Percentiles rank a stretch among this genome's conserved stretches.
Conservation (phyloP, 1,140 invertebrate species). For the Helicoverpa zea region DNA sequence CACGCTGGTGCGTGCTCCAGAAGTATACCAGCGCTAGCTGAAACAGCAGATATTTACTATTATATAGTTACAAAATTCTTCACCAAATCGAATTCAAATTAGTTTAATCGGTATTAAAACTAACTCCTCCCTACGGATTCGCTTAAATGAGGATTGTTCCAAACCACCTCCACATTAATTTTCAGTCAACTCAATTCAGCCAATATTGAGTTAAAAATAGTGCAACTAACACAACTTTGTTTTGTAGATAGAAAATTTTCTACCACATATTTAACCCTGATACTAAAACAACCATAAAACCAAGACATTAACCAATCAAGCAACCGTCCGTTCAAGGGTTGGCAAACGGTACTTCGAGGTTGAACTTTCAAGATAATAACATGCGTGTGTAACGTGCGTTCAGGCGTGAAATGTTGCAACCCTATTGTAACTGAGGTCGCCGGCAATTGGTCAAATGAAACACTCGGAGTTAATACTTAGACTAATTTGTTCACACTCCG, state of each 20-base stretch:
- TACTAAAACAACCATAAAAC: neutral
- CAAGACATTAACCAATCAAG: conserved; percentile 9
- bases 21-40: conserved; percentile 82
- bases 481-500: conserved; percentile 25
- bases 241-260: too few relatives aligned
- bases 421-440: conserved; percentile 59
- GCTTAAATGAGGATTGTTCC: too few relatives aligned
- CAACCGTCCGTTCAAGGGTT: conserved; percentile 30
- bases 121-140: too few relatives aligned
- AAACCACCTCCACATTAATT: too few relatives aligned
- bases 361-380: conserved; percentile 64
- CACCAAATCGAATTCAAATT: too few relatives aligned
- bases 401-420: conserved; percentile 72
- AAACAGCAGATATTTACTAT: conserved; percentile 58
- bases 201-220: too few relatives aligned
- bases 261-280: neutral
- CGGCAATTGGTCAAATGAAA: conserved; percentile 22
- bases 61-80: too few relatives aligned
- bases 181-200: too few relatives aligned
- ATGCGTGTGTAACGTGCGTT: conserved; percentile 55
- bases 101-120: too few relatives aligned
- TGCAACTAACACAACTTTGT: too few relatives aligned
- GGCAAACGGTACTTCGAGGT: conserved; percentile 39
- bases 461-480: conserved; percentile 7
- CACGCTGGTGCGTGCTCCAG: conserved; percentile 87